These are phyloP conservation scores for Aporophyla lueneburgensis DNA, from an alignment of 2,888 invertebrate genomes.

Conservation along the genomic window DNA sequence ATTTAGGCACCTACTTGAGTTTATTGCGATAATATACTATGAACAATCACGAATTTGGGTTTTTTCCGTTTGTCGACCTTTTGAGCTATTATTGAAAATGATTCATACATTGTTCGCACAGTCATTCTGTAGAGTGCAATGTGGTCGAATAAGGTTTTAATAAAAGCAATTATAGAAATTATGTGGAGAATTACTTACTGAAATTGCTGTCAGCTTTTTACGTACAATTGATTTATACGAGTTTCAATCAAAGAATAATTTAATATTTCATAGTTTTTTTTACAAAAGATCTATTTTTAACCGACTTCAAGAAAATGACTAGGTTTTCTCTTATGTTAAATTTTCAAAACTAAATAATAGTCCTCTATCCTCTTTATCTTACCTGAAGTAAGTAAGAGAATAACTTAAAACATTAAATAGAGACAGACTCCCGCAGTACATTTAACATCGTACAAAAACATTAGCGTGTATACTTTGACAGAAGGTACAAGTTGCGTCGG, in stretches of 20 bases:
- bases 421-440: constrained; percentile 49
- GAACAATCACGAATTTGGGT: constrained; percentile 41
- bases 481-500: constrained; percentile 72
- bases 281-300: neutral
- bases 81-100: constrained; percentile 13
- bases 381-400: constrained; percentile 16
- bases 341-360: neutral
- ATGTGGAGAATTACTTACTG: neutral
- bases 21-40: constrained; percentile 37
- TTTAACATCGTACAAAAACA: constrained; percentile 66
- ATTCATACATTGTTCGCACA: constrained; percentile 12
- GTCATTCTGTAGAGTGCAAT: constrained; percentile 2
- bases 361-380: neutral
- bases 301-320: no score
- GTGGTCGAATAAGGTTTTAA: constrained; percentile 1
- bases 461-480: constrained; percentile 68
- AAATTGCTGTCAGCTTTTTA: neutral
- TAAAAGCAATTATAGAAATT: constrained; percentile 39
- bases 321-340: neutral
- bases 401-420: constrained; percentile 46
- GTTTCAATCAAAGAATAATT: neutral
- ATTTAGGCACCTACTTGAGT: constrained; percentile 41
- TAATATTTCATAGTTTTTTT: neutral
- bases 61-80: constrained; percentile 24
- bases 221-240: constrained; percentile 1